These are phyloP conservation scores for Actinia equina DNA, from an alignment of 64 coral and sea anemone species.

Conservation along the genomic window DNA sequence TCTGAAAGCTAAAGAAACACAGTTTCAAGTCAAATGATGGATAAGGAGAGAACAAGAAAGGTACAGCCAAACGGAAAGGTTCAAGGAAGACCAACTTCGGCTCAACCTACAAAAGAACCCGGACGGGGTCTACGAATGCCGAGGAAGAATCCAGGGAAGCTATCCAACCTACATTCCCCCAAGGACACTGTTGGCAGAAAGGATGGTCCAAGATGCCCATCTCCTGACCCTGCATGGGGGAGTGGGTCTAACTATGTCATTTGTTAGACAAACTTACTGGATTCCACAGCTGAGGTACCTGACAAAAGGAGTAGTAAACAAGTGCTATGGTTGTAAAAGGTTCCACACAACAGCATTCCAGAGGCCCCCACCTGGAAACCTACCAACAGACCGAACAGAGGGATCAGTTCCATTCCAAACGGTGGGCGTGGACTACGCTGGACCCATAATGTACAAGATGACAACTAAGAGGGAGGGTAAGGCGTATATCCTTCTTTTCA, in stretches of 20 bases:
- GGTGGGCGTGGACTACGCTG: not conserved
- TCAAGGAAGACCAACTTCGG: slow-evolving; percentile 27
- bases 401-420: slow-evolving; percentile 1
- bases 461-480: not conserved
- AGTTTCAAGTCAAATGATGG: slow-evolving; percentile 27
- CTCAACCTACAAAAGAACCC: slow-evolving; percentile 24
- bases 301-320: slow-evolving; percentile 25
- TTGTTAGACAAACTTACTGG: not conserved
- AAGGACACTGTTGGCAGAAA: not conserved
- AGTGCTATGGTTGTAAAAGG: slow-evolving; percentile 31
- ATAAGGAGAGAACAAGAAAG: slow-evolving; percentile 16
- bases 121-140: not conserved
- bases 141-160: slow-evolving; percentile 27
- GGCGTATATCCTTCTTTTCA: slow-evolving; percentile 9
- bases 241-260: slow-evolving; percentile 17
- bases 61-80: not conserved
- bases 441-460: slow-evolving; percentile 1
- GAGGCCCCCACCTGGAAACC: not conserved
- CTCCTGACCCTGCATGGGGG: slow-evolving; percentile 27
- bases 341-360: slow-evolving; percentile 19
- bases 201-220: slow-evolving; percentile 36
- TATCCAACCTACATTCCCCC: slow-evolving; percentile 36
- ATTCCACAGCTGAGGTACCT: slow-evolving; percentile 43
- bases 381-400: slow-evolving; percentile 18
- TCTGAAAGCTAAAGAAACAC: slow-evolving; percentile 34